These are phyloP conservation scores for Loripinus fragilis DNA, from an alignment of 2,888 invertebrate species.

Conservation along the genomic window DNA sequence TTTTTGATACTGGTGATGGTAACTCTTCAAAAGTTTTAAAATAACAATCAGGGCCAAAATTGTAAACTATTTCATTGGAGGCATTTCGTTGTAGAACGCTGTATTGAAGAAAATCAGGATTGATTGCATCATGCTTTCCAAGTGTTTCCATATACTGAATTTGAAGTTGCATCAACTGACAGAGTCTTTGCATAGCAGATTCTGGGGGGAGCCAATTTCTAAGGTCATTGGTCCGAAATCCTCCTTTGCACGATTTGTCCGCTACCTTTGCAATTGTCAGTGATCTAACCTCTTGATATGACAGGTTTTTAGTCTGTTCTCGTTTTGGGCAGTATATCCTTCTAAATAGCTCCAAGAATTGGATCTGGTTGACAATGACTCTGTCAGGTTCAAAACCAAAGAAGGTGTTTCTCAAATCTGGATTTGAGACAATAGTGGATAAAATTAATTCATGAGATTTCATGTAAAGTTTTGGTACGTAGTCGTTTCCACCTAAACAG, in stretches of 20 bases:
- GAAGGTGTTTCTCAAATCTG: background rate
- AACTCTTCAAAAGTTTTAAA: background rate
- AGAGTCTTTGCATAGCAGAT: constrained; percentile 16
- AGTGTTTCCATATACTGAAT: constrained; percentile 9
- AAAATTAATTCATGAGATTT: constrained; percentile 12
- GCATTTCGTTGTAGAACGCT: background rate
- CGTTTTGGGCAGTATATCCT: constrained; percentile 10
- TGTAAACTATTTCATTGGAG: constrained; percentile 4
- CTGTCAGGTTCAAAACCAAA: background rate
- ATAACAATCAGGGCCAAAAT: constrained; percentile 21
- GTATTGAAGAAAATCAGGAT: constrained; percentile 10
- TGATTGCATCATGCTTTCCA: constrained; percentile 16
- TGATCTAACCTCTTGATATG: constrained; percentile 12
- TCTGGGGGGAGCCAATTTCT: constrained; percentile 24
- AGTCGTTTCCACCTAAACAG: constrained; percentile 28
- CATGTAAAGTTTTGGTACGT: constrained; percentile 20
- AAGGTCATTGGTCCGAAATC: constrained; percentile 14
- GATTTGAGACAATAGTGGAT: background rate
- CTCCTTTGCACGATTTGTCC: background rate
- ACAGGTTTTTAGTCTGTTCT: background rate
- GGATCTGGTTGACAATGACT: background rate
- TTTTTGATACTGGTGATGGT: background rate
- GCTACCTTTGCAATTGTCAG: background rate
- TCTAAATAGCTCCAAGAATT: constrained; percentile 10
- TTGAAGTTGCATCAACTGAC: background rate